A percentile compares a stretch with the other conserved stretches of the same genome.
Evolutionary conservation across 2,797 vertebrate genomes (phyloP).

Genomic region (Ataeniobius toweri): DNA sequence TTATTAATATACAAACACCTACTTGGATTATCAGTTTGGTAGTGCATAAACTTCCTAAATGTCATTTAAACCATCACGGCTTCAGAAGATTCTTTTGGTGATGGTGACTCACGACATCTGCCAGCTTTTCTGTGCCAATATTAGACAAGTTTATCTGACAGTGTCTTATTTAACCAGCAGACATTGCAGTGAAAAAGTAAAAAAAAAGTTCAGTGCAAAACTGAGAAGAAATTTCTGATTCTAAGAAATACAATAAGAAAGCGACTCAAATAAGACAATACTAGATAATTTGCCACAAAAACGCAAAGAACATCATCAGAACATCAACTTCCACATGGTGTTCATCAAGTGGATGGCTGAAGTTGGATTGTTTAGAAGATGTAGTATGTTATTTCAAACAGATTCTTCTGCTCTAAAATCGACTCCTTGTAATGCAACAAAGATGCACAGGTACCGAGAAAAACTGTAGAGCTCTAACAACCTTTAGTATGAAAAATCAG

Average conservation of each 20-base stretch:
- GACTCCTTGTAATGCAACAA: background rate
- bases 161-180: background rate
- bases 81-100: background rate
- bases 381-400: background rate
- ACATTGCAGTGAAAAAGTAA: background rate
- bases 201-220: background rate
- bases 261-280: background rate
- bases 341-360: background rate
- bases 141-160: background rate
- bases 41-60: background rate
- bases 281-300: background rate
- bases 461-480: background rate
- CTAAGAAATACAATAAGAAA: background rate
- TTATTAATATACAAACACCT: background rate
- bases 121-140: background rate
- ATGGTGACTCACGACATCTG: background rate
- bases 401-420: background rate
- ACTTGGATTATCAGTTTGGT: background rate
- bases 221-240: background rate
- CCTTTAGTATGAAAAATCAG: background rate
- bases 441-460: background rate
- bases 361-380: background rate
- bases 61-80: background rate
- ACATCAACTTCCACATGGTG: background rate
- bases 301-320: background rate